These are phyloP conservation scores for Potamilus streckersoni DNA, from an alignment of 1,140 invertebrate genomes.

Conservation along the genomic window DNA sequence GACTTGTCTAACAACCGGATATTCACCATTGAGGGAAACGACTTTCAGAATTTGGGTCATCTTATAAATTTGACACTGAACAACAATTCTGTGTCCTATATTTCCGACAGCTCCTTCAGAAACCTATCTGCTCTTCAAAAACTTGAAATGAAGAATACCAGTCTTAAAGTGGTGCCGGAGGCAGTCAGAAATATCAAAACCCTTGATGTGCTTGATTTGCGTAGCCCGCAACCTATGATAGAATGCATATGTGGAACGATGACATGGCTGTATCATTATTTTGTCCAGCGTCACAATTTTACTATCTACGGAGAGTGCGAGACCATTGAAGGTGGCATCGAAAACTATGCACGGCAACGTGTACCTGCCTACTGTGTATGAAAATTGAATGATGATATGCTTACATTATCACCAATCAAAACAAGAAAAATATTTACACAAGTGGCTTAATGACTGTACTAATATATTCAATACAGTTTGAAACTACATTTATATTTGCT, in stretches of 20 bases:
- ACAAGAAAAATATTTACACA: no score
- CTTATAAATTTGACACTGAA: no score
- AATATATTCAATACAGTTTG: no score
- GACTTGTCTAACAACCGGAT: slow-evolving; percentile 29
- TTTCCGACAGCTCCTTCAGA: slow-evolving; percentile 23
- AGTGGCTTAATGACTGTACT: no score
- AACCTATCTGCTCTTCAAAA: background rate
- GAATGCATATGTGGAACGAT: slow-evolving; percentile 27
- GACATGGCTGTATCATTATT: slow-evolving; percentile 15
- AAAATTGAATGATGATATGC: no score
- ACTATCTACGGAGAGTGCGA: slow-evolving; percentile 14
- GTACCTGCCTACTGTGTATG: background rate
- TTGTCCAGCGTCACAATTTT: background rate
- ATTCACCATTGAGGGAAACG: slow-evolving; percentile 23
- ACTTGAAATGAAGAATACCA: slow-evolving; percentile 9
- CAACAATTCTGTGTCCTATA: slow-evolving; percentile 10
- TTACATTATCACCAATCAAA: no score
- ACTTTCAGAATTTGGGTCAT: no score
- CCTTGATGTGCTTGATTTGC: slow-evolving; percentile 2
- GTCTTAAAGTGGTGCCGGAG: slow-evolving; percentile 12
- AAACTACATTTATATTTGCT: no score
- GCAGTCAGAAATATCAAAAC: slow-evolving; percentile 8
- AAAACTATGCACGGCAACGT: background rate
- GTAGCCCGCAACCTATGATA: background rate
- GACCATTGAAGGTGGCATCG: slow-evolving; percentile 2